A percentile compares a stretch with the other conserved stretches of the same genome.
phyloP scores from a whole-genome alignment of 2,113 vertebrate genomes.

The Pseudorhombus dupliciocellatus region DNA sequence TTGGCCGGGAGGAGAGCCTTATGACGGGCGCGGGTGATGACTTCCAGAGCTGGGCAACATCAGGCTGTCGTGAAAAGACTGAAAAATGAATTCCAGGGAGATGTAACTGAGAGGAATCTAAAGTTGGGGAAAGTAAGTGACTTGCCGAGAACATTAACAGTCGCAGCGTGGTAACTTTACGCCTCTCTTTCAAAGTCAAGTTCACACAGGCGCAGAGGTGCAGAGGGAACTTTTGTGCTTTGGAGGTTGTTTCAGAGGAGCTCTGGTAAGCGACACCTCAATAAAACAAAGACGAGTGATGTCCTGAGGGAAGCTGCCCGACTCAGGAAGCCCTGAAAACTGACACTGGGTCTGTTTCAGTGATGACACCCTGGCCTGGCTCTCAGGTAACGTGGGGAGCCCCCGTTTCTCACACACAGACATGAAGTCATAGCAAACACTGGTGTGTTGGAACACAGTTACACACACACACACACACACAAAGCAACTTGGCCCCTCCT shows the following conservation, averaged over 20 bases:
- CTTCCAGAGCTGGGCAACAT: slow-evolving; percentile 21
- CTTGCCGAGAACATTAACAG: slow-evolving; percentile 61
- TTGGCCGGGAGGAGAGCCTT: slow-evolving; percentile 16
- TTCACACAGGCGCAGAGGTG: slow-evolving; percentile 62
- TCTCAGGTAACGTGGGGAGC: slow-evolving; percentile 63
- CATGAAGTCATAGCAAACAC: slow-evolving; percentile 36
- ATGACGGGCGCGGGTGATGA: slow-evolving; percentile 36
- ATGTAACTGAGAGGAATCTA: slow-evolving; percentile 17
- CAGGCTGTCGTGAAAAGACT: slow-evolving; percentile 5
- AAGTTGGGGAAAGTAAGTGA: slow-evolving; percentile 45
- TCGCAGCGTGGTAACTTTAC: slow-evolving; percentile 43
- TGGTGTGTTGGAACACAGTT: slow-evolving; percentile 12
- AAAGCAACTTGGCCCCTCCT: slow-evolving; percentile 5
- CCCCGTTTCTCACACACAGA: slow-evolving; percentile 39
- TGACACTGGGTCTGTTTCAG: slow-evolving; percentile 59
- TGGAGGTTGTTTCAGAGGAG: slow-evolving; percentile 42
- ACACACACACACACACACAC: background rate
- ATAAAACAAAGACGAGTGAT: slow-evolving; percentile 58
- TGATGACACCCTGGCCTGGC: slow-evolving; percentile 29
- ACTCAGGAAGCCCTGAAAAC: slow-evolving; percentile 42
- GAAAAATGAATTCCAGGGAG: slow-evolving; percentile 25
- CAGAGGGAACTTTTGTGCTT: slow-evolving; percentile 36
- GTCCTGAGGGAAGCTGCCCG: slow-evolving; percentile 61
- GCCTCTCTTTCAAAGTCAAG: slow-evolving; percentile 70
- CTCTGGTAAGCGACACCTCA: slow-evolving; percentile 55